phyloP scores from a whole-genome alignment of 1,140 invertebrate genomes.

The Musca vetustissima region DNA sequence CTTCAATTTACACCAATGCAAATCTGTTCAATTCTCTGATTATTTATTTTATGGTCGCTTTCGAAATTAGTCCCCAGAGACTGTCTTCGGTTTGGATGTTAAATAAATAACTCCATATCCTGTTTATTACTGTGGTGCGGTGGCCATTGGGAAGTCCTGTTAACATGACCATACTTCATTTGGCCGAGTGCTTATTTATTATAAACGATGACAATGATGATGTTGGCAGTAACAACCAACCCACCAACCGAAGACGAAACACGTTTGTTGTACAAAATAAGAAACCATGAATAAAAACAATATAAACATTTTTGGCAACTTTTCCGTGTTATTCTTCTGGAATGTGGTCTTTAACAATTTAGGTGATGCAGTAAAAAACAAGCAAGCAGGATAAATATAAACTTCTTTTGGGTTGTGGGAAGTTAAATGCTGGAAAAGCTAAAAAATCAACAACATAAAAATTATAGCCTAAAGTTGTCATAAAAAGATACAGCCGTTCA shows the following conservation, averaged over 20 bases:
- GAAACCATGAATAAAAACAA: not conserved
- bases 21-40: no score
- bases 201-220: slow-evolving; percentile 9
- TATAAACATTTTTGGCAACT: not conserved
- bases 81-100: no score
- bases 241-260: not conserved
- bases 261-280: not conserved
- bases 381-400: no score
- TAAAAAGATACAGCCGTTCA: slow-evolving; percentile 17
- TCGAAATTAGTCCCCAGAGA: no score
- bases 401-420: not conserved
- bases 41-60: no score
- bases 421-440: slow-evolving; percentile 13
- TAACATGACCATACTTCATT: slow-evolving; percentile 1
- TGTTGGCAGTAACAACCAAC: not conserved
- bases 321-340: not conserved
- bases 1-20: no score
- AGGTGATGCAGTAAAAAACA: not conserved
- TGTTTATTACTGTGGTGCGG: no score
- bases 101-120: no score
- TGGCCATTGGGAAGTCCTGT: no score
- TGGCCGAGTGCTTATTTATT: slow-evolving; percentile 11
- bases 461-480: slow-evolving; percentile 8
- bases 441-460: slow-evolving; percentile 12
- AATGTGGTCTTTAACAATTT: not conserved